These are phyloP conservation scores for Melanotaenia pygmaea DNA, from an alignment of 2,797 vertebrate species.

Conservation along the genomic window DNA sequence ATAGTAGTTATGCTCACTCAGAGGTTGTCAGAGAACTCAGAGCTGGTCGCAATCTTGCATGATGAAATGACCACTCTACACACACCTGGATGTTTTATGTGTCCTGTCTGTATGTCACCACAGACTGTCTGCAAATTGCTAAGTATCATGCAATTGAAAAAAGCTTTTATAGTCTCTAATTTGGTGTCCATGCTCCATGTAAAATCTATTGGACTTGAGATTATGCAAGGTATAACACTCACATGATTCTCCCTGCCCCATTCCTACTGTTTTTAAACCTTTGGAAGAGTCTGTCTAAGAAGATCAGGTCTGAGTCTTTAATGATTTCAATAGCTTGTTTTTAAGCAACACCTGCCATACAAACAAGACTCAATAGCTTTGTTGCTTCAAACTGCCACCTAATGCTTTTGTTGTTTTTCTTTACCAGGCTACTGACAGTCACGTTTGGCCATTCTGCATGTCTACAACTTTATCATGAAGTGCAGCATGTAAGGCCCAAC, in stretches of 20 bases:
- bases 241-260: background rate
- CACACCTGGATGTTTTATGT: background rate
- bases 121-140: too few relatives aligned
- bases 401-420: constrained; percentile 21
- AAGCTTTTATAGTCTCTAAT: background rate
- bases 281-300: background rate
- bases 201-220: background rate
- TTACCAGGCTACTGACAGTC: constrained; percentile 30
- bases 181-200: background rate
- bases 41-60: background rate
- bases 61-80: background rate
- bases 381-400: constrained; percentile 15
- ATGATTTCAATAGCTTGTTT: background rate
- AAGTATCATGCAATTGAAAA: background rate
- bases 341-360: background rate
- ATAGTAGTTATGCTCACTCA: background rate
- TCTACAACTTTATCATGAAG: constrained; percentile 42
- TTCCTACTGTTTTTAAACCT: background rate
- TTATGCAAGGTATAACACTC: background rate
- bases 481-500: constrained; percentile 35
- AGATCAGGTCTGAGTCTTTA: background rate
- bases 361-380: constrained; percentile 2
- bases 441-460: constrained; percentile 30
- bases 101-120: background rate
- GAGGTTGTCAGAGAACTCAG: background rate